Evolutionary conservation across 2,797 vertebrate genomes (phyloP), one percentile per base, ranked within the genome.

Genomic region (Trachurus trachurus): DNA sequence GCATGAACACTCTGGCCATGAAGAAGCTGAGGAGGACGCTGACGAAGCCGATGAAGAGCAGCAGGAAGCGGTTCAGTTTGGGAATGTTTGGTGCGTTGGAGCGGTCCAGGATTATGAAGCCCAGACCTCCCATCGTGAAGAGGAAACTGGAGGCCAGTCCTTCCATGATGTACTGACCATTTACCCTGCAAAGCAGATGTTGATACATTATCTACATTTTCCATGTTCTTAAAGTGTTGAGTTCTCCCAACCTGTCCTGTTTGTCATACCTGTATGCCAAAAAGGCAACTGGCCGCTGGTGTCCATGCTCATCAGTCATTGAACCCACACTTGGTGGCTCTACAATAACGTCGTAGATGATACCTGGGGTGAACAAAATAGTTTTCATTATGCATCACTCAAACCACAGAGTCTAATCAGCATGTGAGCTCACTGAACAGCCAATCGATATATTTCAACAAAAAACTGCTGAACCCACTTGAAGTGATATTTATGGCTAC

Each of bases 1-100:
- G 97, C 98, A 99, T 99, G 94, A 99, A 99, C 58, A 99, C 98
- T 90, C 98, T 94, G 74, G 98, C 98, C 98, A 99, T 99, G 95
- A 99, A 99, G 94, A 99, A 99, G 90, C 98, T 99, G 90, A 99
- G 93, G 5, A 99, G 96, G 22, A 99, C 98, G 0, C 98, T 99
- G 87, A 99, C 97, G 67, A 99, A 99, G 13, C 98, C 98, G 74
- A 99, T 99, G 91, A 99, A 99, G 5, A 99, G 96, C 77, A 99
- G 86, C 78, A 99, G 95, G 95, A 99, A 99, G 74, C 98, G 97
- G 87, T 99, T 99, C 81, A 99, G 94, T 87, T 99, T 99, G 58
- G 98, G 98, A 90, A 99, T 99, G 93, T 99, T 99, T 37, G 98
- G 98, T 0, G 98, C 98, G 52, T 99, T 99, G 66, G 98, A 99